Base-by-base conservation (phyloP, 2,113 vertebrate genomes). In the Salvelinus fontinalis region DNA sequence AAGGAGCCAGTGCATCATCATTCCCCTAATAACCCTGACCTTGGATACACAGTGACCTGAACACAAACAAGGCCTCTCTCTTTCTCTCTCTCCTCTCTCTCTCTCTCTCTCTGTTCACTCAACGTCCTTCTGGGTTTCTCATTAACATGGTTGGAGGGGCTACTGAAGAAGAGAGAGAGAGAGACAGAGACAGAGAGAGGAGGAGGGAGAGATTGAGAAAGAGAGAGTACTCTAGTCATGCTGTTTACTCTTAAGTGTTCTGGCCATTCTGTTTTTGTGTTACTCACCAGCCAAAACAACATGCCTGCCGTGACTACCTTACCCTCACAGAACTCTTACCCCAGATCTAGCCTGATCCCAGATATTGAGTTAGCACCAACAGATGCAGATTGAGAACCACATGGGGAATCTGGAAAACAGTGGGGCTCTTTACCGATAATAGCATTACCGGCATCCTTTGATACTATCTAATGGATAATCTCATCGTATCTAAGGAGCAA, bases 401-500 rank as follows among this genome's bases (percentile, higher is more conserved):
- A 62, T 22, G 18, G n/a, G 22, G 59, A 5, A 22, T 22, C n/a
- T 62, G 59, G 59, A 71, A 80, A 62, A 62, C 59, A 62, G n/a
- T 62, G 59, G 24, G 59, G 7, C 59, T 62, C 59, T 16, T 62
- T 11, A 62, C 59, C 0, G 6, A 22, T 62, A 62, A 62, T 62
- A 62, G n/a, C 59, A 24, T 62, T 62, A 62, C 59, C 7, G 7
- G n/a, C 7, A 24, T n/a, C 59, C 59, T 62, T 62, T 62, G 59
- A 62, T 22, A 4, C n/a, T 22, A 1, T 22, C 59, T 18, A 54
- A 54, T 18, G n/a, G n/a, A 62, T 62, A 8, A 62, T 54, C 51
- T 54, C 51, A 62, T n/a, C 2, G 59, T 62, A 44, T 44, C 39
- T 44, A 22, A 62, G 59, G 59, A 24, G 7, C 8, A 62, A 83